Evolutionary conservation across 2,797 vertebrate species (phyloP), one percentile per base, ranked within the genome.

Genomic region (Mus spretus): DNA sequence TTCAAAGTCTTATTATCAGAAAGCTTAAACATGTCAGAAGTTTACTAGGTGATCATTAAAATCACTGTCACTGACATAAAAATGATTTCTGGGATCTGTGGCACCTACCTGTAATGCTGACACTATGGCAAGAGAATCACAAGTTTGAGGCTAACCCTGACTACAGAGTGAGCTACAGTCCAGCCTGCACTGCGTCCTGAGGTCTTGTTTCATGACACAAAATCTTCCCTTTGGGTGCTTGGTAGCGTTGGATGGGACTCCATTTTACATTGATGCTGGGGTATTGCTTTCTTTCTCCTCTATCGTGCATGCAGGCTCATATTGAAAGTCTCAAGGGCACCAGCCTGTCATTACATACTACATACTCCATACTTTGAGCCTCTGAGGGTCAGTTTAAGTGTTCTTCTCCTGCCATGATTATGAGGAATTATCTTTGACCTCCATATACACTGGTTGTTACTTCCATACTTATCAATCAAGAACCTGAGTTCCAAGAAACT

Each of bases 21-120:
- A 91, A 89, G 59, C 19, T 79, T 79, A 37, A 75, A 81, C 40
- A 37, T 72, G 26, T 86, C 61, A 93, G 40, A 92, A 89, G 61
- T 74, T 74, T 89, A 40, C 86, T 80, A 67, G 17, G 12, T 17
- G 47, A 83, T 53, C 19, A 63, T 37, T 20, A 92, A 67, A 74
- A 82, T 83, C 17, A 7, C 13, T 37, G 6, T 83, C 94, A 82
- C 26, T 92, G n/a, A 78, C 15, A 55, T 93, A 63, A 93, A 92
- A 82, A 37, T 89, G 24, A 55, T 6, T 15, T 4, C 59, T 44
- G 72, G 40, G 12, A 40, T 34, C 26, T 61, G 57, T 15, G 28
- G 55, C 20, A 10, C 57, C 34, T 14, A 26, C 40, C 37, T 89
- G 31, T 47, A 63, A 47, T 47, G 57, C 28, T 77, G 13, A 14